Evolutionary conservation across 1,140 invertebrate species (phyloP).

Genomic region (Battus philenor): DNA sequence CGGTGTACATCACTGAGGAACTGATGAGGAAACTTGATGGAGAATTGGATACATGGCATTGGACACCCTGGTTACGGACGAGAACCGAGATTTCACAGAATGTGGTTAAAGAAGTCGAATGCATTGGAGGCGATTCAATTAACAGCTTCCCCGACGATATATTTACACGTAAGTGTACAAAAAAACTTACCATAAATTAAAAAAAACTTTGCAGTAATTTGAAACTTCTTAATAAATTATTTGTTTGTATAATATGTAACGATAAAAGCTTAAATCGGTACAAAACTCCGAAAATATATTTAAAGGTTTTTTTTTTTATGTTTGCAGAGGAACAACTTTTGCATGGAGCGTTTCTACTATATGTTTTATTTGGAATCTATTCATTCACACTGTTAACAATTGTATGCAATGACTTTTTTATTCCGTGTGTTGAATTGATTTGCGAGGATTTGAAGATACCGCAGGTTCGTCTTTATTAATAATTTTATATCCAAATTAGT

Average conservation of each 20-base stretch:
- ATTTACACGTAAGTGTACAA: conserved; percentile 43
- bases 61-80: conserved; percentile 56
- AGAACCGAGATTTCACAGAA: conserved; percentile 36
- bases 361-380: conserved; percentile 86
- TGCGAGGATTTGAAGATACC: conserved; percentile 84
- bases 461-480: conserved; percentile 71
- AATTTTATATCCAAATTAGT: no score
- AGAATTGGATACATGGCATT: conserved; percentile 52
- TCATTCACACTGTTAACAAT: conserved; percentile 87
- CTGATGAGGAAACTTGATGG: conserved; percentile 41
- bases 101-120: conserved; percentile 30
- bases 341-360: conserved; percentile 83
- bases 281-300: no score
- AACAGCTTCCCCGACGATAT: conserved; percentile 47
- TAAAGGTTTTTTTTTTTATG: neutral
- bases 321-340: conserved; percentile 76
- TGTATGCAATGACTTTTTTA: conserved; percentile 91
- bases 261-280: neutral
- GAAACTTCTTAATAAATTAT: no score
- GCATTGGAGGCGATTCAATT: conserved; percentile 30
- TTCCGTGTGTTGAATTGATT: conserved; percentile 88
- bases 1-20: conserved; percentile 39
- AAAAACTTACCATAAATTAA: no score
- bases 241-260: no score
- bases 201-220: no score